Evolutionary conservation across 2,888 invertebrate genomes (phyloP), one percentile per base, ranked within the genome.

Genomic region (Clostera curtula): DNA sequence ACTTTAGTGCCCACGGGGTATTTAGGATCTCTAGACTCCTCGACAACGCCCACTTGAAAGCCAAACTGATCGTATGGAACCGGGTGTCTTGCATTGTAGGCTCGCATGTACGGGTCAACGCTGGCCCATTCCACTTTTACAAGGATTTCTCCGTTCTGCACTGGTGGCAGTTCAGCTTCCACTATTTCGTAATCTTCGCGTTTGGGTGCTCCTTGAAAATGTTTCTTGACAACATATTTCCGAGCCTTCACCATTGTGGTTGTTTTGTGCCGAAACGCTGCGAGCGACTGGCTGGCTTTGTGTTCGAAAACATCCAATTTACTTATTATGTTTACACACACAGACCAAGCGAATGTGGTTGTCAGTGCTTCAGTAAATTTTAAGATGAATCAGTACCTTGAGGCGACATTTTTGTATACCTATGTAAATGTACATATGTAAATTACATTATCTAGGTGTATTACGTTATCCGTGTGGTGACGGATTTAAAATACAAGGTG

Each of bases 1-100:
- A 91, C 76, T 49, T 83, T 67, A 25, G 79, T 79, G 0, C 89
- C 90, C 5, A 86, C 86, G 2, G 89, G 88, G 55, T 67, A 91
- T 1, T 85, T 60, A 0, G 76, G 43, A 53, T 89, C 79, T 45
- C 86, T 88, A 8, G 89, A 89, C 37, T 90, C 87, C 25, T 87
- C 56, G 5, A 92, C 87, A 49, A 51, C 17, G 12, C 59, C 70
- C 2, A 70, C 55, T 38, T 63, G 56, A 20, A 20, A 54, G 2
- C 61, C 48, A 27, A 57, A 63, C 36, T 66, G 65, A 31, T 69
- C 68, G 32, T 62, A 66, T 1, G 65, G 67, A 2, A 54, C 24
- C 1, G 48, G 13, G 8, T 27, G 25, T 4, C 17, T 31, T 4
- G n/a, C 3, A 30, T 48, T 55, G 31, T 57, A 57, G 0, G 52